A percentile compares a stretch with the other conserved stretches of the same genome.
Evolutionary conservation across 2,888 invertebrate genomes (phyloP).

Genomic region (Nemotelus pantherinus): DNA sequence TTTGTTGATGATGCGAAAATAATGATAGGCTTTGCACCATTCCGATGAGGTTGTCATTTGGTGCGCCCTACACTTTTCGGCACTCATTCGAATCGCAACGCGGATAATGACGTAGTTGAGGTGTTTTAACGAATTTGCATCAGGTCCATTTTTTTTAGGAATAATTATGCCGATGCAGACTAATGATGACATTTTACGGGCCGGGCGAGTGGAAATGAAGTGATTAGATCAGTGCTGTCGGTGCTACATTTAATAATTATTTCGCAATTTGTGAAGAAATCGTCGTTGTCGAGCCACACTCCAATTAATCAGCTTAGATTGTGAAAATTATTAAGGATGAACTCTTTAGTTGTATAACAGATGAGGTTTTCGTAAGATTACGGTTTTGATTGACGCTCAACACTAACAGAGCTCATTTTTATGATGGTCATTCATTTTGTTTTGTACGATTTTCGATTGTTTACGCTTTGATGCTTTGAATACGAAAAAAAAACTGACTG

Average conservation of each 20-base stretch:
- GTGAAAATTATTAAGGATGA: no score
- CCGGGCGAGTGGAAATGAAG: background rate
- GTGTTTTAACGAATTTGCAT: slow-evolving; percentile 24
- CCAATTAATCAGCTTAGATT: background rate
- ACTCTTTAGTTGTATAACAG: no score
- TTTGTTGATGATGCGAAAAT: slow-evolving; percentile 53
- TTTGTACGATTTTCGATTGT: no score
- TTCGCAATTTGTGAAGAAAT: slow-evolving; percentile 8
- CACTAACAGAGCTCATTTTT: no score
- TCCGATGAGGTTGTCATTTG: slow-evolving; percentile 40
- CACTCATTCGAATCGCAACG: background rate
- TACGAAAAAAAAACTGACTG: no score
- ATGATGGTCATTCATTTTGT: no score
- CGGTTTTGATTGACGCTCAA: no score
- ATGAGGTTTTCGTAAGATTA: no score
- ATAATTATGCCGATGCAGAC: background rate
- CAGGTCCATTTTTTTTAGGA: background rate
- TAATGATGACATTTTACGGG: background rate
- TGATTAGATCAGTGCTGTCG: background rate
- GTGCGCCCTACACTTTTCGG: slow-evolving; percentile 25
- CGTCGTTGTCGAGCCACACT: background rate
- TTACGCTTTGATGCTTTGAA: no score
- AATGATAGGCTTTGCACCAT: slow-evolving; percentile 44
- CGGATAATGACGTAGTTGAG: background rate
- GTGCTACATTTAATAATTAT: slow-evolving; percentile 1